phyloP scores from a whole-genome alignment of 1,140 invertebrate species.

The Brachionus rubens region DNA sequence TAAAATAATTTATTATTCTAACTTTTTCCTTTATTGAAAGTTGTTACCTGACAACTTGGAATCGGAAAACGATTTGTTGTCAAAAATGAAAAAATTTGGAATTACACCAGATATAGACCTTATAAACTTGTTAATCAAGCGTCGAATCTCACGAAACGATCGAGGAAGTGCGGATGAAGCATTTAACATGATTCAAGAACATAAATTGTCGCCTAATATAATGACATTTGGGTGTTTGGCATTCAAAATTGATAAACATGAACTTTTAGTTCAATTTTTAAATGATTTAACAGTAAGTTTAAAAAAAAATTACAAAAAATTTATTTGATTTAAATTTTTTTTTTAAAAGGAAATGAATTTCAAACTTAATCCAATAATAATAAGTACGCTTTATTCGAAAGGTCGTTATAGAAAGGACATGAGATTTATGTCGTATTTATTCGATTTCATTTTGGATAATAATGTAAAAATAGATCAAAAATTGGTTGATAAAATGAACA shows the following conservation, averaged over 20 bases:
- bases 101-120: conserved; percentile 10
- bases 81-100: not conserved
- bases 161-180: not conserved
- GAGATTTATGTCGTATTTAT: conserved; percentile 18
- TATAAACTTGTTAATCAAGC: conserved; percentile 21
- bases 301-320: not conserved
- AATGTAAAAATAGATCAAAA: conserved; percentile 11
- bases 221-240: conserved; percentile 36
- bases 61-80: not conserved
- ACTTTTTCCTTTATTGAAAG: not conserved
- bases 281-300: conserved; percentile 13
- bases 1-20: not conserved
- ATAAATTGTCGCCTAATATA: conserved; percentile 31
- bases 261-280: conserved; percentile 36
- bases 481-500: conserved; percentile 15
- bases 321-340: not conserved
- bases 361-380: conserved; percentile 20
- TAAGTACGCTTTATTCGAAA: conserved; percentile 7
- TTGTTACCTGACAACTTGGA: not conserved
- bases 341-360: not conserved
- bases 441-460: not conserved
- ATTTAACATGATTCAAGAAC: conserved; percentile 29
- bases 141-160: conserved; percentile 10
- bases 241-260: not conserved
- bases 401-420: not conserved